These are phyloP conservation scores for Silurus glanis DNA, from an alignment of 2,113 vertebrate genomes.

Conservation along the genomic window DNA sequence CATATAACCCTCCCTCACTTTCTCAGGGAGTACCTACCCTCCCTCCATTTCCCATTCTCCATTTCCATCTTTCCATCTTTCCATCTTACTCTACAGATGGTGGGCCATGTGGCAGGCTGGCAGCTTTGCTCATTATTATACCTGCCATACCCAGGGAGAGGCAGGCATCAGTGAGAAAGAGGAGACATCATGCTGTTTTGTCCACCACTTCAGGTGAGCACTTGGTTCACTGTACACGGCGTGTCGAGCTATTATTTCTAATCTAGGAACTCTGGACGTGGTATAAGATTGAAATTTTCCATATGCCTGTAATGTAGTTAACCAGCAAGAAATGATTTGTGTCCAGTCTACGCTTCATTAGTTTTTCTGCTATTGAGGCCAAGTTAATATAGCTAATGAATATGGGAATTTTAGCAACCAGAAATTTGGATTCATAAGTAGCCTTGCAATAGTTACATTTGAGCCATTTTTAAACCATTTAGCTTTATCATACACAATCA, in stretches of 20 bases:
- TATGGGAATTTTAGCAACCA: not conserved
- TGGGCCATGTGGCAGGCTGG: constrained; percentile 59
- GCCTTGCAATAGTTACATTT: not conserved
- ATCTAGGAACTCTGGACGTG: constrained; percentile 8
- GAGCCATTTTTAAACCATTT: not conserved
- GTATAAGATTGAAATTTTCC: constrained; percentile 8
- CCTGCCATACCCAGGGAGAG: constrained; percentile 58
- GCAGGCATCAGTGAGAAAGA: constrained; percentile 48
- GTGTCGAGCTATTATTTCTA: not conserved
- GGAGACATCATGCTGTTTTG: constrained; percentile 11
- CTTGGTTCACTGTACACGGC: constrained; percentile 15
- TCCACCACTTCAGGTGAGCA: constrained; percentile 14
- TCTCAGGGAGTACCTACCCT: constrained; percentile 50
- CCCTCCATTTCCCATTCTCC: constrained; percentile 40
- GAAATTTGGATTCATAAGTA: not conserved
- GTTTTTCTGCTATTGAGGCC: not conserved
- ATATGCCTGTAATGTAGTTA: not conserved
- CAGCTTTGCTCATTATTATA: constrained; percentile 69
- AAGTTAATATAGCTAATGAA: not conserved
- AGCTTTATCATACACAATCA: not conserved
- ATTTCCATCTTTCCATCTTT: constrained; percentile 30
- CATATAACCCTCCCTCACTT: constrained; percentile 41
- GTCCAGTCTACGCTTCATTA: not conserved
- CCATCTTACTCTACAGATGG: constrained; percentile 51
- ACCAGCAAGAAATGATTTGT: not conserved